Percentiles rank a stretch among this genome's conserved stretches.
These are phyloP conservation scores for Chaunax sp. DNA, from an alignment of 2,797 vertebrate genomes.

Conservation along the genomic window DNA sequence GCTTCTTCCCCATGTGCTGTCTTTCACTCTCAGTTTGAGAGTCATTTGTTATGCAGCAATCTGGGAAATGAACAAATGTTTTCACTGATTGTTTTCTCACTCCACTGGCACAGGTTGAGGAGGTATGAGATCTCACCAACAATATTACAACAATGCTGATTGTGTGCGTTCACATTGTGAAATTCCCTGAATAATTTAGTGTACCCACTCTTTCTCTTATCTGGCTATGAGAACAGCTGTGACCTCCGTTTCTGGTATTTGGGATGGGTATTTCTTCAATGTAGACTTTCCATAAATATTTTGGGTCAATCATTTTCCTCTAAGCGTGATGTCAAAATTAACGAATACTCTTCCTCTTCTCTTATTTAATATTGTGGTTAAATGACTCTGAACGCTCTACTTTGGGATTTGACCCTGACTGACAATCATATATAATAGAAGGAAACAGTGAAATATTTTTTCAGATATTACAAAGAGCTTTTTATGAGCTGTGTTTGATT, in stretches of 20 bases:
- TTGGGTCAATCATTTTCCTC: slow-evolving; percentile 12
- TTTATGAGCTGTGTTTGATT: neutral
- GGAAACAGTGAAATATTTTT: too few species aligned
- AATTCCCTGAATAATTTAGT: slow-evolving; percentile 80
- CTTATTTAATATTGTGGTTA: neutral
- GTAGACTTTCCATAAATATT: slow-evolving; percentile 68
- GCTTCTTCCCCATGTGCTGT: neutral
- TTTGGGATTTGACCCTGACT: neutral
- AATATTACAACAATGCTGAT: slow-evolving; percentile 49
- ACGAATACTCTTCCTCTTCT: too few species aligned
- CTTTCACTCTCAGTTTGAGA: slow-evolving; percentile 48
- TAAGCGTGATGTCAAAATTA: neutral
- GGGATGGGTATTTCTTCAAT: slow-evolving; percentile 63
- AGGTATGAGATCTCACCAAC: slow-evolving; percentile 47
- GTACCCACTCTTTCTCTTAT: slow-evolving; percentile 71
- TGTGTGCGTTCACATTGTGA: slow-evolving; percentile 62
- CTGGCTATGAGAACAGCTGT: slow-evolving; percentile 62
- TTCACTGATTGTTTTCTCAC: slow-evolving; percentile 19
- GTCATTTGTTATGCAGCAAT: slow-evolving; percentile 44
- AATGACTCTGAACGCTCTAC: neutral
- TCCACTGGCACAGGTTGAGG: slow-evolving; percentile 32
- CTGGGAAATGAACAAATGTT: slow-evolving; percentile 69
- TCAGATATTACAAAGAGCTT: neutral
- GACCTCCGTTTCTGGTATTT: slow-evolving; percentile 67
- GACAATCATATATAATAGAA: neutral